Conservation (phyloP, 2,797 vertebrate genomes). For the Furcifer pardalis region DNA sequence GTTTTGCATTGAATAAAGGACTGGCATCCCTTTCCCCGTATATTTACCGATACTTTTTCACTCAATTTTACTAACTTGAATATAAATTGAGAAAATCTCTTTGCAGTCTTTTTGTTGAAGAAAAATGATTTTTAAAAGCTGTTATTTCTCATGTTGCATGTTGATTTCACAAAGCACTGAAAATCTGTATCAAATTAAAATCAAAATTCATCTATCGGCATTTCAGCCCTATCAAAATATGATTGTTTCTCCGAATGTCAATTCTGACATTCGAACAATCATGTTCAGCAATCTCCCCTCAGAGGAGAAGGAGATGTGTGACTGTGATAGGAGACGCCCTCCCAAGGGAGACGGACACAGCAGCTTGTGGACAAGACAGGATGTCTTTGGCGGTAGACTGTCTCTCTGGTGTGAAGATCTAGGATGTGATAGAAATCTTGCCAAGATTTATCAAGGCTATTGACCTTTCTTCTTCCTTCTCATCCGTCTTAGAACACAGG, state of each 20-base stretch:
- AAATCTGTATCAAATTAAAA: not conserved
- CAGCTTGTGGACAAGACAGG: no score
- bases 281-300: no score
- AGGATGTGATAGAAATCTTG: no score
- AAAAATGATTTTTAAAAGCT: constrained; percentile 51
- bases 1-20: constrained; percentile 33
- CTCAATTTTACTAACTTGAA: constrained; percentile 50
- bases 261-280: not conserved
- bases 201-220: constrained; percentile 11
- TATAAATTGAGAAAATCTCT: constrained; percentile 13
- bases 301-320: no score
- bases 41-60: no score
- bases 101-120: constrained; percentile 24
- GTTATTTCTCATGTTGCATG: constrained; percentile 27
- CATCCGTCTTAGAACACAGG: no score
- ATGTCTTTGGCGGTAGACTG: no score
- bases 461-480: no score
- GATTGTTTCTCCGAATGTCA: not conserved
- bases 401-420: no score
- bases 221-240: constrained; percentile 3
- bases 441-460: no score
- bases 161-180: constrained; percentile 45
- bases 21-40: constrained; percentile 30
- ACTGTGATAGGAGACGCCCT: no score
- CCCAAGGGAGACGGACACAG: no score